Conservation (phyloP, 2,888 invertebrate genomes). For the Drosophila suboccidentalis region DNA sequence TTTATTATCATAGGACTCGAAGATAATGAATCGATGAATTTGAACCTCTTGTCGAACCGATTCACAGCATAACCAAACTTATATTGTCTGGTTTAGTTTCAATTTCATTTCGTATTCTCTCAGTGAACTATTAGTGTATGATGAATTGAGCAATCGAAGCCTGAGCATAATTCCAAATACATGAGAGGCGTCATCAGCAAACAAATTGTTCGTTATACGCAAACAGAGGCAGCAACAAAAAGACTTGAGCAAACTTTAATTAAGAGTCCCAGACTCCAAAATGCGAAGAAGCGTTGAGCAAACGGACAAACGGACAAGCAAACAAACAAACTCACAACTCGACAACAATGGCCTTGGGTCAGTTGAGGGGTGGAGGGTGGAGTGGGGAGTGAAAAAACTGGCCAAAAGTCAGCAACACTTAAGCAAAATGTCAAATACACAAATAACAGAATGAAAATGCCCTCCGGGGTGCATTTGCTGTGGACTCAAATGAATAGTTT, state of each 20-base stretch:
- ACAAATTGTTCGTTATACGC: constrained; percentile 50
- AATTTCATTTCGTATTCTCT: background rate
- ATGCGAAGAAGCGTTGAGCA: constrained; percentile 15
- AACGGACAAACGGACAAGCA: constrained; percentile 33
- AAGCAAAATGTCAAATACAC: constrained; percentile 81
- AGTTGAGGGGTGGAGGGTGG: constrained; percentile 7
- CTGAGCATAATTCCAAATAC: background rate
- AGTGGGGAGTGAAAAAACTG: constrained; percentile 44
- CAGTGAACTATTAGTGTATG: background rate
- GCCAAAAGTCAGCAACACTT: constrained; percentile 82
- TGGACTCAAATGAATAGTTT: constrained; percentile 74
- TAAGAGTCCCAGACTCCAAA: constrained; percentile 51
- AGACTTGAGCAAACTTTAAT: constrained; percentile 75
- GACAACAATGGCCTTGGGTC: constrained; percentile 66
- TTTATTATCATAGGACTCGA: no score
- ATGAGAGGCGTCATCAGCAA: constrained; percentile 24
- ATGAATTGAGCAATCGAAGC: constrained; percentile 51
- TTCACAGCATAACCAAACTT: background rate
- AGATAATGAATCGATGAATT: no score
- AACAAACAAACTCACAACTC: constrained; percentile 37
- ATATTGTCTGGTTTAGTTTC: no score
- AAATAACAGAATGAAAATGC: constrained; percentile 73
- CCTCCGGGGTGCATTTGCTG: constrained; percentile 79
- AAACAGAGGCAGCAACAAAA: constrained; percentile 42
- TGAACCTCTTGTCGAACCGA: background rate